phyloP scores from a whole-genome alignment of 2,113 vertebrate species.

The Petaurus breviceps region DNA sequence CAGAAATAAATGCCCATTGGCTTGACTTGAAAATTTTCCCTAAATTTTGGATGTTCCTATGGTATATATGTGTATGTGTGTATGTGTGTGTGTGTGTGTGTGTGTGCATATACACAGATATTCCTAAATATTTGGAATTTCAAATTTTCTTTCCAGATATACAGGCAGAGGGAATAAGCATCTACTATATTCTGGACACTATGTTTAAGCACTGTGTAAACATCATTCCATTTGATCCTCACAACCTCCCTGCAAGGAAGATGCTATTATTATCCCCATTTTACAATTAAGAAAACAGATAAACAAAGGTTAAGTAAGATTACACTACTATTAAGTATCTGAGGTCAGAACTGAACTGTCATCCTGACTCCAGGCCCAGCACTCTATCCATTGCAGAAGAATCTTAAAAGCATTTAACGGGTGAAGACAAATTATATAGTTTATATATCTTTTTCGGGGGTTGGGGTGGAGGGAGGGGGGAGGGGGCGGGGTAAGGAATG shows the following conservation, averaged over 20 bases:
- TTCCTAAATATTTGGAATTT: background rate
- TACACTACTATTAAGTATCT: background rate
- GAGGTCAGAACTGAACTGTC: background rate
- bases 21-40: background rate
- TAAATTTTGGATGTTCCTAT: background rate
- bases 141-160: background rate
- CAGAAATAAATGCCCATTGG: conserved; percentile 31
- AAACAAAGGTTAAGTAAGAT: background rate
- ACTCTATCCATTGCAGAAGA: background rate
- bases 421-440: background rate
- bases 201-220: background rate
- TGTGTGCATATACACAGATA: no score
- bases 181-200: background rate
- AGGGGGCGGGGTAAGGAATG: background rate
- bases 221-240: background rate
- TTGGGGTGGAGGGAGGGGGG: no score
- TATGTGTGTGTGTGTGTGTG: no score
- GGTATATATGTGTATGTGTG: no score
- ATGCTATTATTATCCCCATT: background rate
- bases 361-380: background rate
- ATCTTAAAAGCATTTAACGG: background rate
- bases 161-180: background rate
- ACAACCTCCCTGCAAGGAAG: background rate
- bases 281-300: background rate
- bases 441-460: background rate